Evolutionary conservation across 2,888 invertebrate genomes (phyloP).

Genomic region (Cylloceria caligata): DNA sequence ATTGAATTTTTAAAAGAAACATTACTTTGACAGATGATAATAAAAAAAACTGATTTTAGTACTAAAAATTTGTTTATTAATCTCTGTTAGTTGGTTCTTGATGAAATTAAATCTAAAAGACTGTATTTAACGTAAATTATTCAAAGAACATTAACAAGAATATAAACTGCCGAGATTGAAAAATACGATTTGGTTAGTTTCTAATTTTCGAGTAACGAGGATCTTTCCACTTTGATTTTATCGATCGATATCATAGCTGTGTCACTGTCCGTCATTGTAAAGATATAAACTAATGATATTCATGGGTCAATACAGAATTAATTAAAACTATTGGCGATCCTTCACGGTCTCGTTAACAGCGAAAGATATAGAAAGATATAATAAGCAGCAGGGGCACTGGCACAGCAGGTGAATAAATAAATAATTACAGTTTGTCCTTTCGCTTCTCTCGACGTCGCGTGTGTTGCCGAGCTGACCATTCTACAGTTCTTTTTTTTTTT

Average conservation of each 20-base stretch:
- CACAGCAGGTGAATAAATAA: slow-evolving; percentile 47
- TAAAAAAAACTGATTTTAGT: no score
- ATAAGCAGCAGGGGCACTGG: slow-evolving; percentile 39
- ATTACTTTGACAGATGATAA: background rate
- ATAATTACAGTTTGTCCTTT: slow-evolving; percentile 41
- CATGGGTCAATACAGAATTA: background rate
- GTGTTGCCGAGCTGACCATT: slow-evolving; percentile 8
- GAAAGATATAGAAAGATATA: slow-evolving; percentile 13
- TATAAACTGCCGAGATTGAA: slow-evolving; percentile 21
- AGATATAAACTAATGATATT: background rate
- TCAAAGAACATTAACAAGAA: slow-evolving; percentile 19
- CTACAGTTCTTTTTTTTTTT: slow-evolving; percentile 25
- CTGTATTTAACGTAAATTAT: slow-evolving; percentile 2
- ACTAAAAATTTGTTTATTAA: background rate
- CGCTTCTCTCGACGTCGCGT: slow-evolving; percentile 17
- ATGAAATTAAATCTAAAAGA: no score
- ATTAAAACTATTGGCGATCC: background rate
- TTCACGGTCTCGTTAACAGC: background rate
- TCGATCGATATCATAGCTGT: no score
- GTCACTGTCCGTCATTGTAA: no score
- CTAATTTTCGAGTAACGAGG: slow-evolving; percentile 13
- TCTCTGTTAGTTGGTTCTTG: no score
- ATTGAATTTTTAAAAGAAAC: no score
- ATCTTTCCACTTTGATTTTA: slow-evolving; percentile 21
- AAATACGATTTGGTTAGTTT: background rate